Conservation (phyloP, 2,113 vertebrate genomes). For the Xiphophorus couchianus region DNA sequence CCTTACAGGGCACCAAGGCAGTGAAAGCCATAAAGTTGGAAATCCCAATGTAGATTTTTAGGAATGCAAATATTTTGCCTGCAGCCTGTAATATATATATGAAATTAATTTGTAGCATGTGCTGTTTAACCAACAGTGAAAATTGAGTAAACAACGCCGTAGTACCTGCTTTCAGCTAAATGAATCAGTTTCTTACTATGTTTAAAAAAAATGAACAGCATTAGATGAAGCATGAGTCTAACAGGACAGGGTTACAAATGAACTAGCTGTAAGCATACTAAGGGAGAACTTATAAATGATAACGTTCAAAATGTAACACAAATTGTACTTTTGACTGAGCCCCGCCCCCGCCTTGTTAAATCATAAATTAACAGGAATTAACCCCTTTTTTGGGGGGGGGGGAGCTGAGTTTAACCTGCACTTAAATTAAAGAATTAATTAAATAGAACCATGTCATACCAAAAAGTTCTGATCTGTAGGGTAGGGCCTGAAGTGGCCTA, state of each 20-base stretch:
- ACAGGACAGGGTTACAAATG: too few species aligned
- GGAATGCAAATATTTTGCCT: neutral
- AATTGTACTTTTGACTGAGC: too few species aligned
- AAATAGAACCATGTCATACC: neutral
- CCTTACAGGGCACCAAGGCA: neutral
- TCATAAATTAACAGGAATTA: too few species aligned
- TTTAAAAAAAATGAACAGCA: neutral
- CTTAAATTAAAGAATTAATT: too few species aligned
- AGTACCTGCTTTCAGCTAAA: neutral
- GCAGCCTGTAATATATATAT: neutral
- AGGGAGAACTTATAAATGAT: too few species aligned
- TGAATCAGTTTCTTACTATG: too few species aligned
- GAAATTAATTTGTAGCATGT: slow-evolving; percentile 4
- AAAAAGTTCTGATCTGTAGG: neutral
- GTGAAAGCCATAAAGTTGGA: neutral
- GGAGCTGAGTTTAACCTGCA: too few species aligned
- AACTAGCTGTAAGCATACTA: too few species aligned
- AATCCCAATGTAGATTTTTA: neutral
- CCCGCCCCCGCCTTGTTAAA: too few species aligned
- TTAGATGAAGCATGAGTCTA: too few species aligned
- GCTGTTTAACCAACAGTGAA: slow-evolving; percentile 1
- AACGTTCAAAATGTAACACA: too few species aligned
- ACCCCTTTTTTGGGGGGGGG: too few species aligned
- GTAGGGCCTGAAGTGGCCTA: neutral
- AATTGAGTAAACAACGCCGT: neutral